Base-by-base conservation (phyloP, 2,888 invertebrate species). In the Eupithecia insigniata region DNA sequence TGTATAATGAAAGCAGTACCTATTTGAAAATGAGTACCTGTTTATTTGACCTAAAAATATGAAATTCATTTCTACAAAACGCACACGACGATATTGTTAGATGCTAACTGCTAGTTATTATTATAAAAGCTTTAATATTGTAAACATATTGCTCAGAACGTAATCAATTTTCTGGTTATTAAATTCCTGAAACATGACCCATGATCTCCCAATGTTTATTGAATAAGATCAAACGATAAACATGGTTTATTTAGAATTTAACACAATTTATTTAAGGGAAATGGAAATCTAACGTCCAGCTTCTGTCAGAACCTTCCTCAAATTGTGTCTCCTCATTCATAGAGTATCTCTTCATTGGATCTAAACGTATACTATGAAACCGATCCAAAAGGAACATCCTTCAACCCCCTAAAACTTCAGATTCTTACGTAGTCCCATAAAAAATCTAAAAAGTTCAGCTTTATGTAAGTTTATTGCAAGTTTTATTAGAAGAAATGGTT, bases 401-500 rank as follows among this genome's bases (percentile, higher is more conserved):
- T 28, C 12, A 26, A 28, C 2, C 8, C 22, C 34, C 34, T 6
- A 64, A 36, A 64, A 64, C 64, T 36, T 64, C 16, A 12, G n/a
- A 36, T 39, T 60, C 66, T 39, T 26, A 58, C 66, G 39, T 22
- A 73, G 51, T 61, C 64, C 34, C 70, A 70, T 70, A 72, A 75
- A 75, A 74, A 72, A 69, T 66, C 70, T 61, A 30, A n/a, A 64
- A 69, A 76, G 64, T 72, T 74, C 71, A 64, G 62, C 60, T 69
- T 74, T 74, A 72, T 67, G 71, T 70, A 81, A 83, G 73, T 81
- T 81, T 74, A 71, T 73, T 71, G 72, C 73, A 79, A 83, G 76
- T 84, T 84, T 80, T 76, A 79, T 82, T 74, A 77, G 73, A 71
- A 80, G 77, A 77, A 81, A 81, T 74, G 70, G 74, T 36, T 60